These are phyloP conservation scores for Eulemur mongoz DNA, from an alignment of 2,797 vertebrate genomes.

Conservation along the genomic window DNA sequence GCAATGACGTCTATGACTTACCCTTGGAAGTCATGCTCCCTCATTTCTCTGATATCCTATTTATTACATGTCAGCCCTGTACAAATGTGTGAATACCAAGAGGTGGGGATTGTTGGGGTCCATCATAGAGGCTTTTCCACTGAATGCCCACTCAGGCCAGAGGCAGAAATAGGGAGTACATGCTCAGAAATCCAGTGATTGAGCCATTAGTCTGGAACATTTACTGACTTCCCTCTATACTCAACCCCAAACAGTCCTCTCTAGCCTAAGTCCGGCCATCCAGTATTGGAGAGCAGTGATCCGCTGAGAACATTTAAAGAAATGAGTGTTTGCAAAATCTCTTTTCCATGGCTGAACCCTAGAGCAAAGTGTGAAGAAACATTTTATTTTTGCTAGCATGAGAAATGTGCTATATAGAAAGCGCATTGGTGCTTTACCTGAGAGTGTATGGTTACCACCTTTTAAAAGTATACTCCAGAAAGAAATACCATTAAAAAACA, in stretches of 20 bases:
- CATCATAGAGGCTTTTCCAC: not conserved
- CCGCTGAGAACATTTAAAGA: not conserved
- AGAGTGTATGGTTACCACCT: not conserved
- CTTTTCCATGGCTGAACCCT: not conserved
- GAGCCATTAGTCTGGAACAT: not conserved
- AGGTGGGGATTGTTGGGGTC: not conserved
- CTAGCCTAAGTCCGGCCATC: not conserved
- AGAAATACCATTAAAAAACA: not conserved
- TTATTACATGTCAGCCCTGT: not conserved
- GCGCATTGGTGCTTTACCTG: not conserved
- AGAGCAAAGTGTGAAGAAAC: not conserved
- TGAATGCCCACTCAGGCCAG: not conserved
- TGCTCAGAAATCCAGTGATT: not conserved
- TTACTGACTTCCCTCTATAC: not conserved
- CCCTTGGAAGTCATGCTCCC: not conserved
- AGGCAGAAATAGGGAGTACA: not conserved
- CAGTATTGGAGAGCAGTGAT: not conserved
- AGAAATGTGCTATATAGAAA: not conserved
- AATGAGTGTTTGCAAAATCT: not conserved
- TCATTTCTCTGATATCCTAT: not conserved
- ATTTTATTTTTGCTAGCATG: not conserved
- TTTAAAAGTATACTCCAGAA: not conserved
- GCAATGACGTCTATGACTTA: not conserved
- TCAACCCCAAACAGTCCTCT: not conserved
- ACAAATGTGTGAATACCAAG: not conserved